A percentile compares a stretch with the other conserved stretches of the same genome.
Evolutionary conservation across 2,888 invertebrate species (phyloP).

Genomic region (Lasioglossum zephyrum): DNA sequence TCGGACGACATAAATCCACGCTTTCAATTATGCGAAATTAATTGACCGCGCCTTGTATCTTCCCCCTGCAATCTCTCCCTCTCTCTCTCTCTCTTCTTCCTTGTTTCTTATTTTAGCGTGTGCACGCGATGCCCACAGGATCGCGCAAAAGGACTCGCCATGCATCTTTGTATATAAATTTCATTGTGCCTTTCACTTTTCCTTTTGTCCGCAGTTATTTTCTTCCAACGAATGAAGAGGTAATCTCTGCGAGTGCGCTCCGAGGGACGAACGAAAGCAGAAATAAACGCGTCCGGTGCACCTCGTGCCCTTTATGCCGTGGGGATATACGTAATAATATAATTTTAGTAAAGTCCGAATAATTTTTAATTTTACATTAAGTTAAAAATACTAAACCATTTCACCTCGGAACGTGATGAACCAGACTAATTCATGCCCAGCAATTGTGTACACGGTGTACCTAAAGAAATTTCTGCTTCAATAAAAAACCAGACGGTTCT

Average conservation of each 20-base stretch:
- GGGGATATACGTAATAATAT: not conserved
- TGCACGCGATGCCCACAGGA: not conserved
- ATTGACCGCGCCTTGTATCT: conserved; percentile 64
- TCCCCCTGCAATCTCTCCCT: not conserved
- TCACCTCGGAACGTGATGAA: too few species aligned
- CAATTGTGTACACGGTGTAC: too few species aligned
- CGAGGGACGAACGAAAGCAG: not conserved
- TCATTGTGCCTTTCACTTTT: conserved; percentile 33
- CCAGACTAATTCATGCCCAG: too few species aligned
- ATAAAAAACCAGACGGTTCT: too few species aligned
- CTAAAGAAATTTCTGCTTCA: too few species aligned
- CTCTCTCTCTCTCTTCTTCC: not conserved
- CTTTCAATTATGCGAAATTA: conserved; percentile 73
- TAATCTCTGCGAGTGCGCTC: conserved; percentile 17
- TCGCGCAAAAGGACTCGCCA: not conserved
- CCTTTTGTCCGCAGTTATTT: conserved; percentile 8
- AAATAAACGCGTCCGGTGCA: not conserved
- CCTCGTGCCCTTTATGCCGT: not conserved
- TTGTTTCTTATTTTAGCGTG: conserved; percentile 6
- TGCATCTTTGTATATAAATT: conserved; percentile 36
- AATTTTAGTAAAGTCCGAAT: not conserved
- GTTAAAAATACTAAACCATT: too few species aligned
- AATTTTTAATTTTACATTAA: too few species aligned
- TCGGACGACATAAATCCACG: conserved; percentile 61
- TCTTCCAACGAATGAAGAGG: conserved; percentile 25